Percentiles rank a stretch among this genome's conserved stretches.
Evolutionary conservation across 1,140 invertebrate species (phyloP).

Genomic region (Drosophila mauritiana): DNA sequence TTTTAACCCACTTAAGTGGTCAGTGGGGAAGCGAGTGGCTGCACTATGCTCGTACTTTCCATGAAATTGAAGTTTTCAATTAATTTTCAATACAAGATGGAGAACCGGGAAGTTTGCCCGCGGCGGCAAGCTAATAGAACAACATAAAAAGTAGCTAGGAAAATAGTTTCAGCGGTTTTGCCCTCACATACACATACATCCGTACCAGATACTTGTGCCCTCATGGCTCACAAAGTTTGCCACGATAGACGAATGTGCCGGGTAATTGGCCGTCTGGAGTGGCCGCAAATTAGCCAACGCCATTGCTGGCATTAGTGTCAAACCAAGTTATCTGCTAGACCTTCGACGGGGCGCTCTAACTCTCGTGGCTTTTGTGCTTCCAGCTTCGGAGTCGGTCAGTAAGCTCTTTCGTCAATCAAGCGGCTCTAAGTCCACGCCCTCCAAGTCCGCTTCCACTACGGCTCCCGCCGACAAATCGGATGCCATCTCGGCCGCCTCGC

Average conservation of each 20-base stretch:
- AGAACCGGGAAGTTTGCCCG: constrained; percentile 27
- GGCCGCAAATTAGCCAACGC: constrained; percentile 71
- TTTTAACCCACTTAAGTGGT: constrained; percentile 77
- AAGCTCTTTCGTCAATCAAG: constrained; percentile 83
- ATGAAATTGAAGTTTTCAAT: constrained; percentile 77
- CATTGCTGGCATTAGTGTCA: constrained; percentile 71
- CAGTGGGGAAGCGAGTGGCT: constrained; percentile 21
- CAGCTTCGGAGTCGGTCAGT: constrained; percentile 81
- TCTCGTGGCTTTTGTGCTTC: constrained; percentile 50
- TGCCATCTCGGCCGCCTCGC: constrained; percentile 63
- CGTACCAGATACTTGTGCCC: background rate
- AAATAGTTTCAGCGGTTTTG: constrained; percentile 58
- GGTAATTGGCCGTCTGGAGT: constrained; percentile 63
- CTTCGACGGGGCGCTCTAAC: constrained; percentile 46
- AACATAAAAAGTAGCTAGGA: constrained; percentile 41
- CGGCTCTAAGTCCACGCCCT: constrained; percentile 60
- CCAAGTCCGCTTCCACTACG: constrained; percentile 42
- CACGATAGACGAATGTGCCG: constrained; percentile 56
- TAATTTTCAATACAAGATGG: constrained; percentile 70
- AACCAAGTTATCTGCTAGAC: constrained; percentile 63
- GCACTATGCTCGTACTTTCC: constrained; percentile 37
- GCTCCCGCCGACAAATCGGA: constrained; percentile 63
- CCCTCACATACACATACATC: background rate
- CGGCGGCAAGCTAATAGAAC: constrained; percentile 42
- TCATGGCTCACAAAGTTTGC: constrained; percentile 21